Base-by-base conservation (phyloP, 1,140 invertebrate genomes). In the Megathymus violae region DNA sequence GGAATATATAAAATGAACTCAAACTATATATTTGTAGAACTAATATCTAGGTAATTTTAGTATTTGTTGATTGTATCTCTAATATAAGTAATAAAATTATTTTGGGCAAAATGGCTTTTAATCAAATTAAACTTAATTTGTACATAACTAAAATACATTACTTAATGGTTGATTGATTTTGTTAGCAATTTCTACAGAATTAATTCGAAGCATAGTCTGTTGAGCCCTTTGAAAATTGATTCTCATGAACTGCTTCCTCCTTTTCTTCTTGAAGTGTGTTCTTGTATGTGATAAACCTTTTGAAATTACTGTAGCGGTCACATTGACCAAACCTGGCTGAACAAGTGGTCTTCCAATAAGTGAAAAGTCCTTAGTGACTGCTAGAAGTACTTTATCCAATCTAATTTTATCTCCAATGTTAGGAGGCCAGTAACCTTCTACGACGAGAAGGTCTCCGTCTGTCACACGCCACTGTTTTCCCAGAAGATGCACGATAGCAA, bases 401-500 rank as follows among this genome's bases (percentile, higher is more conserved):
- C 93, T 94, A 41, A 99, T 94, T 85, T 94, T 89, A 81, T 98
- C 97, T 0, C 97, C 97, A 67, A 95, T 93, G 44, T 93, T 94
- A 6, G 97, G 97, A 11, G 96, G 94, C 95, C 97, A 98, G 69
- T 95, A 94, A 0, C 95, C 95, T 82, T 97, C 94, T 3, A 98
- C 90, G 0, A 98, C 91, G 36, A 99, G 92, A 0, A 98, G 88
- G 90, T 99, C 98, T 43, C 96, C 97, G 36, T 95, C 92, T 1
- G 97, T 98, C 0, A 99, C 91, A 92, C 97, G 97, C 78, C 95
- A 96, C 80, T 98, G 97, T 85, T 95, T 96, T 1, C 97, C 97
- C 66, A 93, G 91, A 6, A 98, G 61, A 72, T 97, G 94, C 3
- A 98, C 93, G 4, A 98, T 93, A 5, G 97, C 97, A 93, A 98